Evolutionary conservation across 2,797 vertebrate species (phyloP).

Genomic region (Zalophus californianus): DNA sequence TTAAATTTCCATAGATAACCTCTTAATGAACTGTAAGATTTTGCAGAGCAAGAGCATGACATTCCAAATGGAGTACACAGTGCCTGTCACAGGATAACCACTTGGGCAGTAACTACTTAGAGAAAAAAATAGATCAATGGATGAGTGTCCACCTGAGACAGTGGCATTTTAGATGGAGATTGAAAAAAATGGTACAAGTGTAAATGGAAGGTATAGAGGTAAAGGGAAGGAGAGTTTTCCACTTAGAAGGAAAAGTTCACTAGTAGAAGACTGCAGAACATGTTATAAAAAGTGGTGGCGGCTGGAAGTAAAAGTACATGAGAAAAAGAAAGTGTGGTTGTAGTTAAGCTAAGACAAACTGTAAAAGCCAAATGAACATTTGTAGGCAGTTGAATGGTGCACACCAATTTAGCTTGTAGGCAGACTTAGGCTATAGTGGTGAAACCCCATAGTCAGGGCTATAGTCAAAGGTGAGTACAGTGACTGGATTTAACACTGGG

Average conservation of each 20-base stretch:
- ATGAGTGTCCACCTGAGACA: neutral
- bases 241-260: neutral
- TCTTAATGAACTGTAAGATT: neutral
- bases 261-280: neutral
- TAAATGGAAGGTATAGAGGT: neutral
- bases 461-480: neutral
- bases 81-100: neutral
- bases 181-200: neutral
- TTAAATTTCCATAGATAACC: neutral
- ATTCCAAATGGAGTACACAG: neutral
- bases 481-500: neutral
- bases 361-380: neutral
- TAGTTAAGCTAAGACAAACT: neutral
- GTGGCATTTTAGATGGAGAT: neutral
- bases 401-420: neutral
- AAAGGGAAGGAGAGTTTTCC: neutral
- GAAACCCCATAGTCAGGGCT: neutral
- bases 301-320: neutral
- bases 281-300: neutral
- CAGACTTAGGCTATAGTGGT: neutral
- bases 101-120: neutral
- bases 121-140: neutral
- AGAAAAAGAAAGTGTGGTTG: neutral
- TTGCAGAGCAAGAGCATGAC: neutral
- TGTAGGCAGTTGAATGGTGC: neutral